phyloP scores from a whole-genome alignment of 1,140 invertebrate species.

The Trachymyrmex cornetzi region DNA sequence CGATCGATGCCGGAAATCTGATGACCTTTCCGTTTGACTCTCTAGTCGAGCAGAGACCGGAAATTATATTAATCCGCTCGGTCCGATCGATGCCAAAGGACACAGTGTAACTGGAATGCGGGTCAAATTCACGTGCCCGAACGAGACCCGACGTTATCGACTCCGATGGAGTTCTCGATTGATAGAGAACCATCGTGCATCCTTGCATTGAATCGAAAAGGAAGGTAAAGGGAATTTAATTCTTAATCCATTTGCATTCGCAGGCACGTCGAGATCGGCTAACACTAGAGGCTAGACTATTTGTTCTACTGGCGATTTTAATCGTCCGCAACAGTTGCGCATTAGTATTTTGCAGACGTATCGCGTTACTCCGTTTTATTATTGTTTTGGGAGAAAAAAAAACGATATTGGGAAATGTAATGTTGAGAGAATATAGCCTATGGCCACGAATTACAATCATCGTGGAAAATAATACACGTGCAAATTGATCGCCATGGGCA shows the following conservation, averaged over 20 bases:
- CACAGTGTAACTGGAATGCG: slow-evolving; percentile 30
- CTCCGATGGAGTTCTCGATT: slow-evolving; percentile 46
- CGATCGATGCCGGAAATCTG: slow-evolving; percentile 31
- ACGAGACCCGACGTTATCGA: slow-evolving; percentile 47
- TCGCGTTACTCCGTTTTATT: neutral
- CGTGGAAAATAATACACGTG: slow-evolving; percentile 38
- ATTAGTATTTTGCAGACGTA: neutral
- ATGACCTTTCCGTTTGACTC: slow-evolving; percentile 48
- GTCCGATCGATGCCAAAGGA: slow-evolving; percentile 57
- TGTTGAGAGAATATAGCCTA: slow-evolving; percentile 7
- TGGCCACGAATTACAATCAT: slow-evolving; percentile 44
- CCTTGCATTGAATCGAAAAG: slow-evolving; percentile 13
- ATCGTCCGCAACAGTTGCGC: neutral
- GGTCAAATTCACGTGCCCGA: slow-evolving; percentile 35
- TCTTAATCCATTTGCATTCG: slow-evolving; percentile 48
- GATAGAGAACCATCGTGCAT: slow-evolving; percentile 1
- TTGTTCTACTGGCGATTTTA: neutral
- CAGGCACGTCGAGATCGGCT: neutral
- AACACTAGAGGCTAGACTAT: neutral
- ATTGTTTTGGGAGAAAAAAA: slow-evolving; percentile 8
- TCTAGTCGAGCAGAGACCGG: slow-evolving; percentile 16
- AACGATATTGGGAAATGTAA: slow-evolving; percentile 15
- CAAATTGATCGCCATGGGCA: slow-evolving; percentile 33
- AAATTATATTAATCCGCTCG: slow-evolving; percentile 57
- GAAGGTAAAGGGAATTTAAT: neutral